Conservation (phyloP, 2,888 invertebrate genomes). For the Oxyscelio sp. region DNA sequence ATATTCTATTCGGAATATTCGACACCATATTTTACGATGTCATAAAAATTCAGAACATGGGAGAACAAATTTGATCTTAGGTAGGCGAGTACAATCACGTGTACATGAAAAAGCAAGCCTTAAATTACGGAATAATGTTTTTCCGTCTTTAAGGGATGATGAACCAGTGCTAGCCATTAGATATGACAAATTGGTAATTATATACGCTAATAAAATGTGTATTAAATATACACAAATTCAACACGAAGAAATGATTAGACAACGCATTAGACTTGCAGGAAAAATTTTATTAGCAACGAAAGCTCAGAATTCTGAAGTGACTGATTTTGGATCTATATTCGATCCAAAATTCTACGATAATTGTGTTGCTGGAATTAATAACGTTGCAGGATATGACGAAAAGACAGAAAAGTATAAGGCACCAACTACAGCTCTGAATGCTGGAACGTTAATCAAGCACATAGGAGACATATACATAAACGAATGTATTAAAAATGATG, state of each 20-base stretch:
- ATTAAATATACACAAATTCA: slow-evolving; percentile 17
- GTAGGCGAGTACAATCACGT: neutral
- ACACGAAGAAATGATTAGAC: slow-evolving; percentile 10
- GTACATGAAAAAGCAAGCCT: neutral
- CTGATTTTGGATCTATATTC: slow-evolving; percentile 54
- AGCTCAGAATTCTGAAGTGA: neutral
- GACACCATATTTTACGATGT: no score
- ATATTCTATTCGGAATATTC: no score
- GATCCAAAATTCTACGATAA: slow-evolving; percentile 55
- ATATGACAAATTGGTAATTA: slow-evolving; percentile 8
- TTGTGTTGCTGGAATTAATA: slow-evolving; percentile 48
- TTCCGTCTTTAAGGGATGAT: slow-evolving; percentile 22
- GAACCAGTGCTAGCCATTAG: neutral
- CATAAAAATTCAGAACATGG: no score
- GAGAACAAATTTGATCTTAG: neutral
- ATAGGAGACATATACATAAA: slow-evolving; percentile 52
- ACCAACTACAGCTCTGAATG: slow-evolving; percentile 60
- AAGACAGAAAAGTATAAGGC: slow-evolving; percentile 31
- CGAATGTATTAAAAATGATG: slow-evolving; percentile 58
- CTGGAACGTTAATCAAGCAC: slow-evolving; percentile 63
- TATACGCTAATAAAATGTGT: neutral
- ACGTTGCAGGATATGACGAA: slow-evolving; percentile 54
- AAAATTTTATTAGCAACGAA: slow-evolving; percentile 7
- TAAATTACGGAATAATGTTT: neutral
- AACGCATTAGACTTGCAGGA: slow-evolving; percentile 8